Conservation (phyloP, 2,888 invertebrate species). For the Rhingia campestris region DNA sequence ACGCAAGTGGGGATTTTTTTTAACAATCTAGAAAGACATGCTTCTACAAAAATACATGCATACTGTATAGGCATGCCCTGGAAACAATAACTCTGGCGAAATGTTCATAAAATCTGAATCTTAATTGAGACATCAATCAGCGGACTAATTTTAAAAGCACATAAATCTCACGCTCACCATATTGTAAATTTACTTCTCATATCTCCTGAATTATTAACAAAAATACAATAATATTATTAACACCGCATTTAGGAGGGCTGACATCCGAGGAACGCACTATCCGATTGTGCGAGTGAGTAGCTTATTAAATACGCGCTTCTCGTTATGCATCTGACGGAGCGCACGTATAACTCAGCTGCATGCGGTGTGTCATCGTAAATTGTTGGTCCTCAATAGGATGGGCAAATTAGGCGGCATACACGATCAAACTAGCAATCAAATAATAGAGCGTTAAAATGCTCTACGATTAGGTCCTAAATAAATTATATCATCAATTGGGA, state of each 20-base stretch:
- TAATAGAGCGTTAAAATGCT: constrained; percentile 64
- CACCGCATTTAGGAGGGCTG: constrained; percentile 34
- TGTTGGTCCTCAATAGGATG: constrained; percentile 4
- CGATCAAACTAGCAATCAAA: constrained; percentile 56
- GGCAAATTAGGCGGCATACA: constrained; percentile 36
- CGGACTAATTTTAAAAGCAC: constrained; percentile 58
- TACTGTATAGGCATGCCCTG: constrained; percentile 1
- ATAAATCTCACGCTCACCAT: constrained; percentile 53
- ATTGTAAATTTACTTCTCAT: constrained; percentile 54
- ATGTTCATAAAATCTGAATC: constrained; percentile 52
- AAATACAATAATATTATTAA: constrained; percentile 43
- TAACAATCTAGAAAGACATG: not conserved
- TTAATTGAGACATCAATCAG: constrained; percentile 69
- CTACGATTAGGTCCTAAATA: constrained; percentile 58
- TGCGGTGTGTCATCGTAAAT: constrained; percentile 51
- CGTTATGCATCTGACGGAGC: constrained; percentile 11
- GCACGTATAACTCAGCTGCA: constrained; percentile 9
- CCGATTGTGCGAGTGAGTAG: constrained; percentile 1
- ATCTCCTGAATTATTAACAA: constrained; percentile 62
- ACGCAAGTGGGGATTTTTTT: not conserved
- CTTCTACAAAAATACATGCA: not conserved
- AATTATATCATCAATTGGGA: constrained; percentile 59
- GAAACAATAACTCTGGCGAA: constrained; percentile 58
- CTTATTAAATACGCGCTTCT: not conserved
- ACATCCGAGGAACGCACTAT: constrained; percentile 9